Percentiles rank a stretch among this genome's conserved stretches.
Conservation (phyloP, 1,140 invertebrate species). For the Drosophila nigrodunni region DNA sequence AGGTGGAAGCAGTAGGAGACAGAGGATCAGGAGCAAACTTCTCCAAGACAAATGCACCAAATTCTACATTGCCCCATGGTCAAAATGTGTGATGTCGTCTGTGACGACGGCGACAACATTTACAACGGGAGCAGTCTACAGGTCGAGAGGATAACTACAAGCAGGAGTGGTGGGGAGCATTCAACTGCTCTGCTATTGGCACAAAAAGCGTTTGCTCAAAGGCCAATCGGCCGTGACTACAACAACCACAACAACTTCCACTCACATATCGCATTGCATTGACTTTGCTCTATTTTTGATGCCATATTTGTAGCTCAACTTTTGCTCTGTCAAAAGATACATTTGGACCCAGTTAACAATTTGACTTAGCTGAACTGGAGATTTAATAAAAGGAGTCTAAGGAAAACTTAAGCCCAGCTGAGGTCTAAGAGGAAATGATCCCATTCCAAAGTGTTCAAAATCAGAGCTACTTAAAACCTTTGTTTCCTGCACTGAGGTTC, state of each 20-base stretch:
- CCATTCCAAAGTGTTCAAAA: too few species aligned
- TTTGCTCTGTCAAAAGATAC: constrained; percentile 38
- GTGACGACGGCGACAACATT: constrained; percentile 68
- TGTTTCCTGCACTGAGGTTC: too few species aligned
- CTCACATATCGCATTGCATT: constrained; percentile 43
- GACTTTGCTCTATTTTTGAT: constrained; percentile 17
- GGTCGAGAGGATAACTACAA: constrained; percentile 48
- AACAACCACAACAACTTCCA: constrained; percentile 37
- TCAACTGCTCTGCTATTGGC: constrained; percentile 51
- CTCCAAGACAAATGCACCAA: constrained; percentile 59
- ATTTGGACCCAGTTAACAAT: constrained; percentile 1
- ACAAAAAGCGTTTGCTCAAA: constrained; percentile 46
- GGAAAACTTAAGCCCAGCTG: too few species aligned
- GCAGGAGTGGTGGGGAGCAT: neutral
- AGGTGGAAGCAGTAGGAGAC: neutral
- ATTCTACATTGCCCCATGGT: constrained; percentile 60
- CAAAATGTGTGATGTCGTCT: constrained; percentile 75
- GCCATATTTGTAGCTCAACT: constrained; percentile 49
- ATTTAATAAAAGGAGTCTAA: neutral
- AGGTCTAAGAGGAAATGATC: too few species aligned
- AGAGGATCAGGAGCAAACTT: constrained; percentile 10
- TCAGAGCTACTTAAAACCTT: too few species aligned
- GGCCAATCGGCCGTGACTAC: constrained; percentile 74
- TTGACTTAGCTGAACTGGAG: constrained; percentile 10
- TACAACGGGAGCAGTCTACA: constrained; percentile 75